Conservation (phyloP, 2,888 invertebrate species). For the Stegana nigrithorax region DNA sequence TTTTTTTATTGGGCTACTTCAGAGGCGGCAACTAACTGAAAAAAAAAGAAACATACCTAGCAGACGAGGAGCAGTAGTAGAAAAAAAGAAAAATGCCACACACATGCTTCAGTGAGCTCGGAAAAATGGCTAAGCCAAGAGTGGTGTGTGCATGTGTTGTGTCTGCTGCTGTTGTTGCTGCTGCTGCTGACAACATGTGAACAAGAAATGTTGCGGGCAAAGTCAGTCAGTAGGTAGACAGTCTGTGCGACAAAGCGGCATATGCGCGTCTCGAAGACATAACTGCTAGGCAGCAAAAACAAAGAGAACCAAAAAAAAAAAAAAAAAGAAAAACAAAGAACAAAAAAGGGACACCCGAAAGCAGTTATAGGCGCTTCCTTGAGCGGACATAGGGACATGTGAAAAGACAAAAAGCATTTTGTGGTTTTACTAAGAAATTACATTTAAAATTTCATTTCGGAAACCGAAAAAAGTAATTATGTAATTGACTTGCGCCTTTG, state of each 20-base stretch:
- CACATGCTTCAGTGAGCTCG: neutral
- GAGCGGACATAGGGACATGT: neutral
- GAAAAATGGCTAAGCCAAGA: neutral
- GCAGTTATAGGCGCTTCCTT: neutral
- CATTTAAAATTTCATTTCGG: neutral
- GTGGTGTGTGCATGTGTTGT: no score
- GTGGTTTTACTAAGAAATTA: neutral
- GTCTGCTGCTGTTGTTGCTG: no score
- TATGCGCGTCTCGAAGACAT: neutral
- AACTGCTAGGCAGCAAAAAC: neutral
- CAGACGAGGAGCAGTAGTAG: no score
- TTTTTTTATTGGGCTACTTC: constrained; percentile 16
- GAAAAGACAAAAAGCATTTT: neutral
- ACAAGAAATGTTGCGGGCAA: neutral
- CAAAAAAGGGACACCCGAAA: neutral
- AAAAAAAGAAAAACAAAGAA: neutral
- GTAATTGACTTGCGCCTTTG: constrained; percentile 15
- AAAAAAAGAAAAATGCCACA: neutral
- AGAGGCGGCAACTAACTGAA: neutral
- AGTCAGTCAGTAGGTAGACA: neutral
- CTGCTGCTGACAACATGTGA: constrained; percentile 7
- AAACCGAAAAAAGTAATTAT: constrained; percentile 11
- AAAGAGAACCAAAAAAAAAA: neutral
- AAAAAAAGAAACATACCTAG: no score
- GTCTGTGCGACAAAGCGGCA: neutral